phyloP scores from a whole-genome alignment of 1,140 invertebrate species.

The Prorops nasuta region DNA sequence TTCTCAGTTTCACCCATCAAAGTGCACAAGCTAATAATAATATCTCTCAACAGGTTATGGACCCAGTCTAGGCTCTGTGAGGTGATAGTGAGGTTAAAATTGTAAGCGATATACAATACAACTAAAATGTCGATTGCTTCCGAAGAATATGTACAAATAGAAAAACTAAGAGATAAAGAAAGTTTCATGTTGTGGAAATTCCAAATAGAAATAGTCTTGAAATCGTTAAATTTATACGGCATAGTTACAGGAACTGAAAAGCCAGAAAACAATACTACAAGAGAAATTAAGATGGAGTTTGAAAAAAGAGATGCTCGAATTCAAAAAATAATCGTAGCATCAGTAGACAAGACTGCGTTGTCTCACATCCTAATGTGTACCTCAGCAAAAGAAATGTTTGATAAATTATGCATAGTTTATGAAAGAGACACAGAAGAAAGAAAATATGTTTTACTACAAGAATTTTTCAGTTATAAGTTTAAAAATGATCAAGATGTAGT shows the following conservation, averaged over 20 bases:
- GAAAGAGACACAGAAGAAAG: background rate
- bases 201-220: background rate
- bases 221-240: background rate
- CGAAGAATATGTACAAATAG: background rate
- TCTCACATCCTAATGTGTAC: background rate
- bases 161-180: background rate
- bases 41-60: background rate
- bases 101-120: background rate
- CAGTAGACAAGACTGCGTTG: background rate
- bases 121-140: background rate
- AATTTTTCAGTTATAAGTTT: background rate
- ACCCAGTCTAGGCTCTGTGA: no score
- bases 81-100: background rate
- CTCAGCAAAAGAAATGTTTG: background rate
- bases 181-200: background rate
- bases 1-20: background rate
- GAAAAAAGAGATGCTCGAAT: background rate
- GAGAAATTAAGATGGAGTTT: background rate
- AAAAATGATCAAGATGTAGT: background rate
- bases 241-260: background rate
- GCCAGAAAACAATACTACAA: background rate
- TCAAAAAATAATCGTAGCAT: background rate
- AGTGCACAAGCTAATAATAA: background rate
- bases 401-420: background rate
- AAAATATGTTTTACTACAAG: background rate